Conservation (phyloP, 2,888 invertebrate genomes). For the Ceriagrion tenellum region DNA sequence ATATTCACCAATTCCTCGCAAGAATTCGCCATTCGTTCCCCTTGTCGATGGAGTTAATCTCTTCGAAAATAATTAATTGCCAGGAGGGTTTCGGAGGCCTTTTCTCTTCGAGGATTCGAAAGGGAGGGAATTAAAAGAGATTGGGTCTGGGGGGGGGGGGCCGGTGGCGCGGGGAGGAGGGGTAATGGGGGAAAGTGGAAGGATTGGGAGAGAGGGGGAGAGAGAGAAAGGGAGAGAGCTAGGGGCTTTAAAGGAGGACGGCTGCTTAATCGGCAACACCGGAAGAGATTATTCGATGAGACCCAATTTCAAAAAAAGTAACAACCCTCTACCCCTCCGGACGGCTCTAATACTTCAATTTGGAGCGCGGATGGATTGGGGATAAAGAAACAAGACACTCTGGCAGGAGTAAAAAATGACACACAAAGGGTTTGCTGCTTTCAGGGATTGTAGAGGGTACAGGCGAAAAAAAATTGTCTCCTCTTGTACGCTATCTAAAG, state of each 20-base stretch:
- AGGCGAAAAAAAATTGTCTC: no score
- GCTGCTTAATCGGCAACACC: slow-evolving; percentile 11
- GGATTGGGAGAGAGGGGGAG: neutral
- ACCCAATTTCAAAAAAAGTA: neutral
- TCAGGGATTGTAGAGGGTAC: no score
- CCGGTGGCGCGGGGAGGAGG: neutral
- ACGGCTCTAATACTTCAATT: neutral
- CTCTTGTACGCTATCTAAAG: no score
- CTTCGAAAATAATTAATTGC: slow-evolving; percentile 26
- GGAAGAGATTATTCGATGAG: neutral
- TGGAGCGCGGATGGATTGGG: neutral
- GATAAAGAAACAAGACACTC: neutral
- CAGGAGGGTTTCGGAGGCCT: neutral
- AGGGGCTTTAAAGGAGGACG: neutral
- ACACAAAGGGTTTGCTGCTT: neutral
- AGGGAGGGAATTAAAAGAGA: neutral
- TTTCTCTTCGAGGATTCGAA: neutral
- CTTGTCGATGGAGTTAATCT: slow-evolving; percentile 2
- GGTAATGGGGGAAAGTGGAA: neutral
- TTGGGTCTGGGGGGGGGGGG: neutral
- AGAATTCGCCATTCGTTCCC: neutral
- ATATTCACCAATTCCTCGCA: neutral
- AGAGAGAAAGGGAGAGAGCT: neutral
- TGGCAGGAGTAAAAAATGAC: neutral
- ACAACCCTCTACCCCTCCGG: neutral